A percentile compares a stretch with the other conserved stretches of the same genome.
Evolutionary conservation across 2,888 invertebrate species (phyloP).

Genomic region (Amorpha juglandis): DNA sequence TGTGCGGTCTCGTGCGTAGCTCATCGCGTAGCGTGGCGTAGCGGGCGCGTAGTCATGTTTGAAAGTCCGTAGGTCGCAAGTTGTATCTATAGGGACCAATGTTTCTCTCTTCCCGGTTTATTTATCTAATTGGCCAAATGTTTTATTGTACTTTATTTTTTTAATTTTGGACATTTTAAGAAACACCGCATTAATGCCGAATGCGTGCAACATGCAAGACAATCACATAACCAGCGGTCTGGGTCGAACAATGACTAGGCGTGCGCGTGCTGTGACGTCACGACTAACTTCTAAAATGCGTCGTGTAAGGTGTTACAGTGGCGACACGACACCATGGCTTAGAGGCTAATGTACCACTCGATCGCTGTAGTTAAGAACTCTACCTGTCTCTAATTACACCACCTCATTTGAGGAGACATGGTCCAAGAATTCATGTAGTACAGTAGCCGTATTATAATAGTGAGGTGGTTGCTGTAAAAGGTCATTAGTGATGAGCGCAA

Average conservation of each 20-base stretch:
- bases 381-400: too few species aligned
- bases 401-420: too few species aligned
- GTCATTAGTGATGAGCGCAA: neutral
- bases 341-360: too few species aligned
- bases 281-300: neutral
- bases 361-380: too few species aligned
- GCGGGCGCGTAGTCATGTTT: too few species aligned
- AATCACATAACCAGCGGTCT: conserved; percentile 15
- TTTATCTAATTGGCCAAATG: too few species aligned
- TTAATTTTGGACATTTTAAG: neutral
- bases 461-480: too few species aligned
- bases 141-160: too few species aligned
- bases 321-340: neutral
- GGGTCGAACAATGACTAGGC: conserved; percentile 24
- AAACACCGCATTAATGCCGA: neutral
- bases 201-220: conserved; percentile 10
- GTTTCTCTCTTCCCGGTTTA: too few species aligned
- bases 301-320: neutral
- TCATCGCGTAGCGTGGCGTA: too few species aligned
- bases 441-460: neutral
- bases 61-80: neutral
- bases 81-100: too few species aligned
- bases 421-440: neutral
- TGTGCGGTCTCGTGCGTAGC: too few species aligned
- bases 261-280: conserved; percentile 28